These are phyloP conservation scores for Uloborus diversus DNA, from an alignment of 1,140 invertebrate genomes.

Conservation along the genomic window DNA sequence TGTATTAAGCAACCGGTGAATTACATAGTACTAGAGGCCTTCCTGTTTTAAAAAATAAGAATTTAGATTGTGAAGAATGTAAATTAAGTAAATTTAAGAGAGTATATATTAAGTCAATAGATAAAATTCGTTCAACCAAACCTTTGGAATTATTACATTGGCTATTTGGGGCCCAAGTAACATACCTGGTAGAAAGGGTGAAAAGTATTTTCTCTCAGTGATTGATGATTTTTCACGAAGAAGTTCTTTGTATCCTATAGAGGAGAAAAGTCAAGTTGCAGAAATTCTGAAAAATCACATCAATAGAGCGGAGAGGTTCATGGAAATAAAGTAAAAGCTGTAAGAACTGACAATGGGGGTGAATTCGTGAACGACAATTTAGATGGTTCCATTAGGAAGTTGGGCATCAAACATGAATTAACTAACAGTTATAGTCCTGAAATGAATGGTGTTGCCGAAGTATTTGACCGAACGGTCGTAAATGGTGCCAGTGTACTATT, in stretches of 20 bases:
- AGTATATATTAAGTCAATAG: not conserved
- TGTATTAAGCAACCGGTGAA: not conserved
- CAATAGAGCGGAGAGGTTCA: not conserved
- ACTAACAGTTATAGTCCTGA: not conserved
- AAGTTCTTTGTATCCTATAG: not conserved
- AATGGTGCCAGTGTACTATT: too few relatives aligned
- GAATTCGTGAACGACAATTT: not conserved
- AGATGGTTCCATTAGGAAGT: too few relatives aligned
- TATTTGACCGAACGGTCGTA: not conserved
- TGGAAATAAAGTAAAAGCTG: not conserved
- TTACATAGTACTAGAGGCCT: not conserved
- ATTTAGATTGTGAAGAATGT: not conserved
- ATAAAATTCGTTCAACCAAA: not conserved
- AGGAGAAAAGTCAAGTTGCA: not conserved
- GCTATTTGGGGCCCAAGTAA: not conserved
- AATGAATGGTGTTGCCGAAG: not conserved
- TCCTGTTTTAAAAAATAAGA: not conserved
- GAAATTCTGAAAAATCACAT: too few relatives aligned
- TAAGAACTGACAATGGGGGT: not conserved
- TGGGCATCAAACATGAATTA: not conserved
- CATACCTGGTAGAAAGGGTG: not conserved
- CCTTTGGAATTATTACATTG: not conserved
- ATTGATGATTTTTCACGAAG: not conserved
- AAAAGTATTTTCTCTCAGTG: not conserved
- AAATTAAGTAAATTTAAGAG: not conserved